Evolutionary conservation across 2,113 vertebrate species (phyloP).

Genomic region (Bothrops jararaca): DNA sequence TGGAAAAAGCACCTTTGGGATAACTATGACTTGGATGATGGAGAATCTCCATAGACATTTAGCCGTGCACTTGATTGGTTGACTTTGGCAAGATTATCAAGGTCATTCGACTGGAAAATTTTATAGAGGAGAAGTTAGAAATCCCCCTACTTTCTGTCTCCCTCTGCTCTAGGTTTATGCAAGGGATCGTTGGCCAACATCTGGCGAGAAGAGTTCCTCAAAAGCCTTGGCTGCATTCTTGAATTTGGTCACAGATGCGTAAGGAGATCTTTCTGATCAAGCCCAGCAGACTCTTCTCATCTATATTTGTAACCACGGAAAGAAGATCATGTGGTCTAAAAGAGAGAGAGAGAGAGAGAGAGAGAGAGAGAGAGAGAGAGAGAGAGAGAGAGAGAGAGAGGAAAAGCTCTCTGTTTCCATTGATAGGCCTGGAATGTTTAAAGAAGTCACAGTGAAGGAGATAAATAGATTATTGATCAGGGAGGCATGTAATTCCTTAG

Average conservation of each 20-base stretch:
- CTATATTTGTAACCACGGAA: conserved; percentile 29
- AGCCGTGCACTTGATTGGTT: too few relatives aligned
- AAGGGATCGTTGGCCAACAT: not conserved
- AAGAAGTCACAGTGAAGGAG: conserved; percentile 74
- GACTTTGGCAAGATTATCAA: not conserved
- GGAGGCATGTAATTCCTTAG: conserved; percentile 77
- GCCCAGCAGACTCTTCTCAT: conserved; percentile 16
- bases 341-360: conserved; percentile 23
- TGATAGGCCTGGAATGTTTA: conserved; percentile 71
- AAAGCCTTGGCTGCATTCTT: not conserved
- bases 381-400: not conserved
- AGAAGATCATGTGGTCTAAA: conserved; percentile 59
- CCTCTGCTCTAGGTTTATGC: not conserved
- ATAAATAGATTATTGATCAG: conserved; percentile 79
- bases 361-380: too few relatives aligned
- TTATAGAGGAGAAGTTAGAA: not conserved
- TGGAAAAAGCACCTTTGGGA: too few relatives aligned
- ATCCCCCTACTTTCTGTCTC: not conserved
- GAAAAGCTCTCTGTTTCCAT: conserved; percentile 69
- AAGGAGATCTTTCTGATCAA: not conserved
- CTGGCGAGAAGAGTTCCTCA: not conserved
- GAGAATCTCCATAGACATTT: too few relatives aligned
- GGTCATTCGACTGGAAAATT: not conserved
- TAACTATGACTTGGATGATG: too few relatives aligned
- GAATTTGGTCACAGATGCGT: not conserved